phyloP scores from a whole-genome alignment of 2,797 vertebrate species.

The Natrix natrix region DNA sequence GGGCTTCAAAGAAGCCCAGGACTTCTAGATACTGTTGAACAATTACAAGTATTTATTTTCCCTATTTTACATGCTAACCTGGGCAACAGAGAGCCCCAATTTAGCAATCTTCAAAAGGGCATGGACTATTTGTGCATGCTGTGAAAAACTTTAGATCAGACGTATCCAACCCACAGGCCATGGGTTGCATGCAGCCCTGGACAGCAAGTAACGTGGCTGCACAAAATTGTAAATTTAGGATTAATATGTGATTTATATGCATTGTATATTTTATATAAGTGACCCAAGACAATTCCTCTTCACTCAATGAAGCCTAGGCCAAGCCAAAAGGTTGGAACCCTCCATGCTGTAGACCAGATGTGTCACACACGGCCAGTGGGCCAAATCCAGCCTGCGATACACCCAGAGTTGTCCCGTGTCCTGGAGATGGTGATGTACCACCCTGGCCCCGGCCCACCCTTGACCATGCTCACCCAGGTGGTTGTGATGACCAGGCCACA shows the following conservation, averaged over 20 bases:
- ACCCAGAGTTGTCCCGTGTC: too few relatives aligned
- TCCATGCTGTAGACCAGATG: not conserved
- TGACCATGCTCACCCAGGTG: too few relatives aligned
- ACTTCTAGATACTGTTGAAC: not conserved
- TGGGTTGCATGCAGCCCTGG: not conserved
- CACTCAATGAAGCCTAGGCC: not conserved
- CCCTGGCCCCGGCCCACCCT: too few relatives aligned
- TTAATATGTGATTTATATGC: not conserved
- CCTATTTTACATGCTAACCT: not conserved
- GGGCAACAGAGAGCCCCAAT: not conserved
- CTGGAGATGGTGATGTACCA: too few relatives aligned
- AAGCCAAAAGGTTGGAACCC: not conserved
- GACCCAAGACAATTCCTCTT: not conserved
- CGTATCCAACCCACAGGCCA: not conserved
- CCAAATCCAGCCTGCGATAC: not conserved
- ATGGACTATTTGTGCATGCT: not conserved
- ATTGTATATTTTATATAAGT: not conserved
- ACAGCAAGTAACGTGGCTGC: not conserved
- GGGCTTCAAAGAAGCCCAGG: not conserved
- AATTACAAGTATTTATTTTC: not conserved
- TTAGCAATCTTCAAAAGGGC: not conserved
- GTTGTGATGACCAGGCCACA: not conserved
- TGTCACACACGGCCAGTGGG: too few relatives aligned
- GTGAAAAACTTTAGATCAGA: not conserved
- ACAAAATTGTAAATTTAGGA: not conserved